These are phyloP conservation scores for Melinopterus prodromus DNA, from an alignment of 2,888 invertebrate genomes.

Conservation along the genomic window DNA sequence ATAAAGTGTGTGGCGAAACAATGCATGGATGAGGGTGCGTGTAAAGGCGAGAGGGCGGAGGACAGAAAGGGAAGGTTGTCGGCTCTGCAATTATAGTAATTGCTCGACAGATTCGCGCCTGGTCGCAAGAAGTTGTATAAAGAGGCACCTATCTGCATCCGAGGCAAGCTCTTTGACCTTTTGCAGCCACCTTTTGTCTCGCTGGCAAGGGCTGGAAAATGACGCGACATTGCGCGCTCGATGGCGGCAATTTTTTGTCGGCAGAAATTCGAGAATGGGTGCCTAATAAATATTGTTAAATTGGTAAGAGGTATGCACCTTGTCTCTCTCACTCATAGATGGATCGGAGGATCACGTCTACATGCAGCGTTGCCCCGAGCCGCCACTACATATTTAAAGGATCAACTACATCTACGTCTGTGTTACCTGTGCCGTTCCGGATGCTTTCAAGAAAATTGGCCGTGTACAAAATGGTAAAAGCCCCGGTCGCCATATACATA, in stretches of 20 bases:
- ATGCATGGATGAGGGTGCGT: slow-evolving; percentile 33
- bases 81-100: slow-evolving; percentile 44
- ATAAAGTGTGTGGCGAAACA: slow-evolving; percentile 33
- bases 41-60: slow-evolving; percentile 28
- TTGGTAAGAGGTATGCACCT: slow-evolving; percentile 10
- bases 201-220: slow-evolving; percentile 22
- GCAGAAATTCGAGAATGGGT: slow-evolving; percentile 43
- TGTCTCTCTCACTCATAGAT: neutral
- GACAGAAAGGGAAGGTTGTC: slow-evolving; percentile 36
- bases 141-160: slow-evolving; percentile 38
- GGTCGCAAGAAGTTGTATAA: slow-evolving; percentile 34
- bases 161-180: slow-evolving; percentile 33
- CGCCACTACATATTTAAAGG: slow-evolving; percentile 57
- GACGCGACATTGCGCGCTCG: slow-evolving; percentile 32
- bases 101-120: slow-evolving; percentile 43
- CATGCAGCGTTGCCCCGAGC: slow-evolving; percentile 34
- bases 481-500: slow-evolving; percentile 41
- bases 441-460: slow-evolving; percentile 58
- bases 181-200: slow-evolving; percentile 29
- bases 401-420: slow-evolving; percentile 55
- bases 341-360: slow-evolving; percentile 16
- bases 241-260: slow-evolving; percentile 31
- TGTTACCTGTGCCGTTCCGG: slow-evolving; percentile 53
- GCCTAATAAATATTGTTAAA: slow-evolving; percentile 46
- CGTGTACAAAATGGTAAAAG: slow-evolving; percentile 49